Conservation (phyloP, 2,797 vertebrate species). For the Notolepis coatsorum region DNA sequence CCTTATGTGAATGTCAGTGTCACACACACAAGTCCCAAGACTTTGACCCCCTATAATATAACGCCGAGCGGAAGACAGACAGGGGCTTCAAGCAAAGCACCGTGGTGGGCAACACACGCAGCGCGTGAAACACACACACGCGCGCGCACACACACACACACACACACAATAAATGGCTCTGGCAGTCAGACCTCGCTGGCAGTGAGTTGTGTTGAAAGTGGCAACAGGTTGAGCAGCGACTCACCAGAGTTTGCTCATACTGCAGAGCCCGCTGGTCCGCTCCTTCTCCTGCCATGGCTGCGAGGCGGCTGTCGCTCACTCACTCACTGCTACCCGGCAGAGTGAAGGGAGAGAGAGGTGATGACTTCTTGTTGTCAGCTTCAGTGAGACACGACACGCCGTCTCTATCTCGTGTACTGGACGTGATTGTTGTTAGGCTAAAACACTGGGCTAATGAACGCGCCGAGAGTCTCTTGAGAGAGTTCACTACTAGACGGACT, state of each 20-base stretch:
- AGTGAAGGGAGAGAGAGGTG: neutral
- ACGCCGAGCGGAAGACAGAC: neutral
- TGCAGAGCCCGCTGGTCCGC: constrained; percentile 93
- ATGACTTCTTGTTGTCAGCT: neutral
- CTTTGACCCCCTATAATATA: neutral
- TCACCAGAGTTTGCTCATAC: constrained; percentile 97
- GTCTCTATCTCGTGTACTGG: neutral
- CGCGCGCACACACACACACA: no score
- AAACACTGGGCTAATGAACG: constrained; percentile 21
- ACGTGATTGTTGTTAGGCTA: constrained; percentile 9
- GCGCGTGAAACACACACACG: no score
- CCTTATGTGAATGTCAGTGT: neutral
- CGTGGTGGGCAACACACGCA: no score
- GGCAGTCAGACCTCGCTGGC: no score
- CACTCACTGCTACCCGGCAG: constrained; percentile 44
- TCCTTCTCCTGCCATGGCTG: constrained; percentile 83
- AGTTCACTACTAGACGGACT: constrained; percentile 45
- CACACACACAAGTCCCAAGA: neutral
- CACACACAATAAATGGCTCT: no score
- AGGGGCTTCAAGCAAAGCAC: neutral
- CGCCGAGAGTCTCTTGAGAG: neutral
- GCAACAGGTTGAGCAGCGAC: constrained; percentile 73
- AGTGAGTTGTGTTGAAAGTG: constrained; percentile 34
- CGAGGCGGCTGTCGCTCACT: constrained; percentile 24
- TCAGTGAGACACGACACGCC: neutral